Evolutionary conservation across 2,797 vertebrate genomes (phyloP), one percentile per base, ranked within the genome.

Genomic region (Chelidonichthys spinosus): DNA sequence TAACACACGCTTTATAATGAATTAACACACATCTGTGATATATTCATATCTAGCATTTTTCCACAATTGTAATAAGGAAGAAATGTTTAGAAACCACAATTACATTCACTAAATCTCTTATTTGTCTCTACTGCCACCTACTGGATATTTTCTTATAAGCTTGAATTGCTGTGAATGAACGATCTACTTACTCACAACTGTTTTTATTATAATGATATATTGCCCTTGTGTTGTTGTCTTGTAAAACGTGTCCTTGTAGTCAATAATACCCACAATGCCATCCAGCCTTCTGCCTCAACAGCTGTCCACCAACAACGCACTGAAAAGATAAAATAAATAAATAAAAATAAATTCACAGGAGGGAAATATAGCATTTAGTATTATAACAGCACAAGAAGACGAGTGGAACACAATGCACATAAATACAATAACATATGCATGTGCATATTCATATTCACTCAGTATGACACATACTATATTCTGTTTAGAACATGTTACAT

Each of bases 91-190:
- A 49, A 67, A 71, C 39, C 42, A 39, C n/a, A 44, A 3, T 25
- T 25, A 3, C 4, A 63, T 55, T 49, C 11, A 54, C 7, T 6
- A 14, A 50, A 15, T 1, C 43, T 42, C 17, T 18, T 6, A 53
- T 67, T 47, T 62, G 17, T 35, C 36, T 62, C 56, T 44, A 73
- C 47, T 61, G 68, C 84, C 87, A 63, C 73, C 82, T 82, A 37
- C 52, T 74, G 87, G 82, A 74, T 1, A 0, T 33, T 0, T 36
- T 0, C 7, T 35, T 33, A 33, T 53, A 53, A 60, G 18, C 17
- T 11, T 0, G 50, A 39, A 63, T 2, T 33, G 4, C 50, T 44
- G 2, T 14, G 11, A 33, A 44, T 6, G 3, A 33, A 68, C 18
- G 2, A 32, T 37, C 6, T 1, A 11, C 11, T 58, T n/a, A 15